Evolutionary conservation across 2,888 invertebrate species (phyloP).

Genomic region (Spisula subtruncata): DNA sequence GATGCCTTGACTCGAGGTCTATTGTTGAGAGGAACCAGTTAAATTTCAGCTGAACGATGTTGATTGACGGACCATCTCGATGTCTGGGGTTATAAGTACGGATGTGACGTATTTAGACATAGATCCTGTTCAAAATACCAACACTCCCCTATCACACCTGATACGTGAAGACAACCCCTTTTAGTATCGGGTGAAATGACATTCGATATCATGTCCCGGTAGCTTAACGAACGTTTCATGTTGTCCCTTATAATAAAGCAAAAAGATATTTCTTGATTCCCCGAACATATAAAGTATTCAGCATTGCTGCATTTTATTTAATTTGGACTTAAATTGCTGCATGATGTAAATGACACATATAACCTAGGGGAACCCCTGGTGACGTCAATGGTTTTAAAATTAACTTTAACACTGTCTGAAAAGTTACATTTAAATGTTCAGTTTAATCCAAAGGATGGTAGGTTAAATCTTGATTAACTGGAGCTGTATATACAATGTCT

Average conservation of each 20-base stretch:
- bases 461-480: neutral
- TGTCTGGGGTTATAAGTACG: too few relatives aligned
- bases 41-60: too few relatives aligned
- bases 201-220: neutral
- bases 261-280: neutral
- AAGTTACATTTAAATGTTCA: neutral
- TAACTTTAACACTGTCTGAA: neutral
- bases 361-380: neutral
- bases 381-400: neutral
- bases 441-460: neutral
- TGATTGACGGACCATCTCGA: too few relatives aligned
- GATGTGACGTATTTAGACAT: too few relatives aligned
- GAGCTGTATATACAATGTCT: neutral
- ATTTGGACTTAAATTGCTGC: neutral
- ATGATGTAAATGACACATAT: neutral
- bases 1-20: too few relatives aligned
- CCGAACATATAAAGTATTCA: neutral
- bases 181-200: neutral
- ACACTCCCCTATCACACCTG: too few relatives aligned
- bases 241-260: neutral
- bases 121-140: too few relatives aligned
- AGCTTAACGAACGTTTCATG: neutral
- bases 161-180: too few relatives aligned
- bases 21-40: too few relatives aligned
- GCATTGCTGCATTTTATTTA: neutral